Evolutionary conservation across 2,113 vertebrate species (phyloP).

Genomic region (Aspidoscelis tigris): DNA sequence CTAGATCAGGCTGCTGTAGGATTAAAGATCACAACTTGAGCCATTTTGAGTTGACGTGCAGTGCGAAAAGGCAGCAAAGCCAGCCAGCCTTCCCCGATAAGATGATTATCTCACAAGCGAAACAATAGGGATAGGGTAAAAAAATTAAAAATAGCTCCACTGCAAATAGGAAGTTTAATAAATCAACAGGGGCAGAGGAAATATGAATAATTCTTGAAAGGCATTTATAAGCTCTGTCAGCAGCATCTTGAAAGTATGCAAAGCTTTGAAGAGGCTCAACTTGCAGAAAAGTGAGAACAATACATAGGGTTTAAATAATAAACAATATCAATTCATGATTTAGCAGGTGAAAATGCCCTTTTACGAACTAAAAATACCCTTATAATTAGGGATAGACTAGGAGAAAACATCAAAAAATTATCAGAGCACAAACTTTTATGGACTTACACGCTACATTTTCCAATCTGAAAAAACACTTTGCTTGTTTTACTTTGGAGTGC

Average conservation of each 20-base stretch:
- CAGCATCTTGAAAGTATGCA: slow-evolving; percentile 48
- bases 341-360: slow-evolving; percentile 29
- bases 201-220: slow-evolving; percentile 67
- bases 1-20: slow-evolving; percentile 59
- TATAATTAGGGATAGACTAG: too few relatives aligned
- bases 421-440: too few relatives aligned
- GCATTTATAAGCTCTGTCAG: slow-evolving; percentile 54
- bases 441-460: too few relatives aligned
- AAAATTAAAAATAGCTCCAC: slow-evolving; percentile 75
- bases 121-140: slow-evolving; percentile 66
- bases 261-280: slow-evolving; percentile 66
- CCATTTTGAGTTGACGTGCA: slow-evolving; percentile 59
- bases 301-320: neutral
- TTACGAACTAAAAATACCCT: neutral
- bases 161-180: slow-evolving; percentile 72
- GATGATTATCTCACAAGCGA: slow-evolving; percentile 70
- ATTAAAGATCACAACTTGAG: slow-evolving; percentile 56
- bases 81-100: slow-evolving; percentile 54
- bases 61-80: slow-evolving; percentile 63
- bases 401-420: too few relatives aligned
- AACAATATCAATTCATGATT: neutral
- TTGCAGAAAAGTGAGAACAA: slow-evolving; percentile 51
- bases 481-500: too few relatives aligned
- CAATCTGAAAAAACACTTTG: too few relatives aligned
- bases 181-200: slow-evolving; percentile 66